These are phyloP conservation scores for Danio kyathit DNA, from an alignment of 2,797 vertebrate species.

Conservation along the genomic window DNA sequence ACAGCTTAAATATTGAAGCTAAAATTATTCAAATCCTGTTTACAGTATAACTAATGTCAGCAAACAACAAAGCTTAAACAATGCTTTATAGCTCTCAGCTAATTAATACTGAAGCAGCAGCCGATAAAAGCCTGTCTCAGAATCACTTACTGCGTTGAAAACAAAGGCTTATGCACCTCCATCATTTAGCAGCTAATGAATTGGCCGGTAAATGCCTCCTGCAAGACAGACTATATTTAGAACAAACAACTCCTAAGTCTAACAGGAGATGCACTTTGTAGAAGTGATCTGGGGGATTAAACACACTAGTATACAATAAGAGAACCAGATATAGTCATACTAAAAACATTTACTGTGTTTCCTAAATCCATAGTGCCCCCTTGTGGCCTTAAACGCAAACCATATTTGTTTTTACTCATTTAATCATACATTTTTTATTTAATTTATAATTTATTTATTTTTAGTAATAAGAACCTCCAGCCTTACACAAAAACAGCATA, in stretches of 20 bases:
- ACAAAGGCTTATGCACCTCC: slow-evolving; percentile 70
- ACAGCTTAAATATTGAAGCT: slow-evolving; percentile 18
- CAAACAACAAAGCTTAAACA: slow-evolving; percentile 32
- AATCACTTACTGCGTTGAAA: slow-evolving; percentile 64
- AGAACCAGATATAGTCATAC: background rate
- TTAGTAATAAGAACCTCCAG: no score
- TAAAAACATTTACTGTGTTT: background rate
- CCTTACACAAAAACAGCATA: no score
- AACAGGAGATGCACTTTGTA: background rate
- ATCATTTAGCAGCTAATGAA: slow-evolving; percentile 74
- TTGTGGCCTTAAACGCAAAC: background rate
- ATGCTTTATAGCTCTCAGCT: slow-evolving; percentile 4
- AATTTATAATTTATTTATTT: no score
- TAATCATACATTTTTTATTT: no score
- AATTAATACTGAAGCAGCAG: slow-evolving; percentile 30
- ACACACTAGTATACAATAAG: background rate
- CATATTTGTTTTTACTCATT: no score
- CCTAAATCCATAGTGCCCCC: slow-evolving; percentile 25
- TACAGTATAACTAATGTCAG: slow-evolving; percentile 22
- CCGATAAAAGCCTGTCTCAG: slow-evolving; percentile 59
- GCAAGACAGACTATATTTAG: slow-evolving; percentile 66
- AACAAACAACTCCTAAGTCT: slow-evolving; percentile 64
- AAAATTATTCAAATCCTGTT: slow-evolving; percentile 38
- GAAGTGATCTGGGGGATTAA: slow-evolving; percentile 14
- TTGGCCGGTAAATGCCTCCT: slow-evolving; percentile 66